Evolutionary conservation across 35 echinoderm and acorn worm species (phyloP), one percentile per base, ranked within the genome.

Genomic region (Apostichopus parvimensis): DNA sequence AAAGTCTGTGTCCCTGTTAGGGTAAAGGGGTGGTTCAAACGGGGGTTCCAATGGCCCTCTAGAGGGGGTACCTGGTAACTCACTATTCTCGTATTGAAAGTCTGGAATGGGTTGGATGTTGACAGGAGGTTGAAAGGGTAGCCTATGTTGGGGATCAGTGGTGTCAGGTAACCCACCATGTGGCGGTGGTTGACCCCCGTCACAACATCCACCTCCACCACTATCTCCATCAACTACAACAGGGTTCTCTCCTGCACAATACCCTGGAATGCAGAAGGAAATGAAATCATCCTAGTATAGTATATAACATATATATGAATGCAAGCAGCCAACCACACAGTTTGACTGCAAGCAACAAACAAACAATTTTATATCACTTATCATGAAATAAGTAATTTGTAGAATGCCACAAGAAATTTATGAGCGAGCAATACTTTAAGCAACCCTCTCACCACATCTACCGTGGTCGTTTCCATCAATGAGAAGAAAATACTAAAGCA

Each of bases 241-340:
- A 12, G 79, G 79, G 53, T 82, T 82, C 79, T 55, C 28, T 82
- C 79, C 79, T n/a, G 79, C 79, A 82, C 79, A 82, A 17, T 54
- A 55, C 8, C 79, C 79, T 82, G 9, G 12, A 55, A 7, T 7
- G 9, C 45, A 52, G 17, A 54, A 82, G n/a, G 4, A 17, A 73
- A 61, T 7, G 58, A 8, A 61, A 61, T 61, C 8, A 61, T 61
- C 58, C 58, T 61, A 12, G 5, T 12, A 61, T 61, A 61, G 58
- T 5, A 61, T 61, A 61, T 3, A 45, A 45, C 34, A 45, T 45
- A 45, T 45, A 45, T 45, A 45, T 45, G 34, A 45, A 45, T 45
- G 34, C 34, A 45, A 45, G 58, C 34, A 45, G 34, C 34, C 34
- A 45, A 28, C 26, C 26, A 28, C 26, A 28, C 26, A 28, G 26